Percentiles rank a stretch among this genome's conserved stretches.
These are phyloP conservation scores for Aphelinus atriplicis DNA, from an alignment of 1,140 invertebrate genomes.

Conservation along the genomic window DNA sequence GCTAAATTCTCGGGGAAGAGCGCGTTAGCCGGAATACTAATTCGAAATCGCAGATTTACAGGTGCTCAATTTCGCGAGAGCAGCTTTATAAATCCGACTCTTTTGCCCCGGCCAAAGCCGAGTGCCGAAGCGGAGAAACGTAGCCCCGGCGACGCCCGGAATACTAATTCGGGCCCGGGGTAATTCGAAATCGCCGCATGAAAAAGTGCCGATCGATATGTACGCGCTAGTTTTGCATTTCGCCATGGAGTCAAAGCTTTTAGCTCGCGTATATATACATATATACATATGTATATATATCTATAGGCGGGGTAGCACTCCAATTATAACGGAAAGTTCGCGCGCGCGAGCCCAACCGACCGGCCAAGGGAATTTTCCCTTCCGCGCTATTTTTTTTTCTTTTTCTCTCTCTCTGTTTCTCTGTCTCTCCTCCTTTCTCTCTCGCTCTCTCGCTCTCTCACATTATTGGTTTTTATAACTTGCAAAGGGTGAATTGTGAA, in stretches of 20 bases:
- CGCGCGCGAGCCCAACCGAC: neutral
- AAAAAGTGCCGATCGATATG: constrained; percentile 41
- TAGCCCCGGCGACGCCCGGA: constrained; percentile 44
- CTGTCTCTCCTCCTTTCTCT: too few species aligned
- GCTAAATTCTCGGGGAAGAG: constrained; percentile 26
- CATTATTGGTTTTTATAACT: too few species aligned
- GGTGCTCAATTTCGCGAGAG: constrained; percentile 58
- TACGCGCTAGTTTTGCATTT: neutral
- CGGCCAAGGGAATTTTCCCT: too few species aligned
- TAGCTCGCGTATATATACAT: too few species aligned
- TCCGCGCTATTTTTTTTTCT: neutral
- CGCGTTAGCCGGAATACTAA: constrained; percentile 60
- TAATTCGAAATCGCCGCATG: constrained; percentile 34
- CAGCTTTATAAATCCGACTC: constrained; percentile 56
- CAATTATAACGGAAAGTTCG: constrained; percentile 27
- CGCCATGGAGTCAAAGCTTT: too few species aligned
- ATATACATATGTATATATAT: too few species aligned
- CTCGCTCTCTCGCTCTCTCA: too few species aligned
- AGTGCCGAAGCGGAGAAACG: constrained; percentile 55
- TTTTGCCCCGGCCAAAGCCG: constrained; percentile 43
- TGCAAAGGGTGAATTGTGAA: neutral
- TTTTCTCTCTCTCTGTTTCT: neutral
- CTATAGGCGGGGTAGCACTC: neutral
- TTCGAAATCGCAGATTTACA: constrained; percentile 61
- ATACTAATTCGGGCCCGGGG: constrained; percentile 48